phyloP scores from a whole-genome alignment of 35 echinoderm and acorn worm species.

The Nesometra sesokonis region DNA sequence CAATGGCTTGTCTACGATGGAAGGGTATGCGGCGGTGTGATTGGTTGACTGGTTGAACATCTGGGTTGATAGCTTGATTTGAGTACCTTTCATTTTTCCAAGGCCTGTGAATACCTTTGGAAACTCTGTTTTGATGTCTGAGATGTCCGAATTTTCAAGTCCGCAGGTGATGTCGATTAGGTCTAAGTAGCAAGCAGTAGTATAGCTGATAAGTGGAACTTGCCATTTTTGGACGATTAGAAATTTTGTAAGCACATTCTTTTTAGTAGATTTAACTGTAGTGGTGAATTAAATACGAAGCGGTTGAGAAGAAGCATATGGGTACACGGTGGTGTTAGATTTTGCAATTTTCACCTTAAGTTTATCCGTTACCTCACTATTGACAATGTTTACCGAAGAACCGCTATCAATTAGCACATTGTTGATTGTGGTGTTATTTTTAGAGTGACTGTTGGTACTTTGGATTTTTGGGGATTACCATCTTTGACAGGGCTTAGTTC shows the following conservation, averaged over 20 bases:
- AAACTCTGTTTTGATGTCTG: background rate
- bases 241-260: no score
- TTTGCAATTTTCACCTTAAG: no score
- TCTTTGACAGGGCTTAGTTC: background rate
- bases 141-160: background rate
- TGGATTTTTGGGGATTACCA: background rate
- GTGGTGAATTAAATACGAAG: no score
- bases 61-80: background rate
- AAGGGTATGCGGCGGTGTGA: background rate
- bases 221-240: no score
- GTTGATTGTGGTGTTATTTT: background rate
- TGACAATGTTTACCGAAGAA: background rate
- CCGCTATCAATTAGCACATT: background rate
- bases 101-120: background rate
- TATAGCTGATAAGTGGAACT: no score
- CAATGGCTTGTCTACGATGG: background rate
- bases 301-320: no score
- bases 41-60: background rate
- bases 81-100: background rate
- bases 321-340: no score
- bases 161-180: background rate
- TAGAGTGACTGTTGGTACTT: background rate
- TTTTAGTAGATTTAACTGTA: no score
- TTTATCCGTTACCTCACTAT: no score
- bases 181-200: no score